Evolutionary conservation across 2,113 vertebrate species (phyloP).

Genomic region (Mormyrus iriodes): DNA sequence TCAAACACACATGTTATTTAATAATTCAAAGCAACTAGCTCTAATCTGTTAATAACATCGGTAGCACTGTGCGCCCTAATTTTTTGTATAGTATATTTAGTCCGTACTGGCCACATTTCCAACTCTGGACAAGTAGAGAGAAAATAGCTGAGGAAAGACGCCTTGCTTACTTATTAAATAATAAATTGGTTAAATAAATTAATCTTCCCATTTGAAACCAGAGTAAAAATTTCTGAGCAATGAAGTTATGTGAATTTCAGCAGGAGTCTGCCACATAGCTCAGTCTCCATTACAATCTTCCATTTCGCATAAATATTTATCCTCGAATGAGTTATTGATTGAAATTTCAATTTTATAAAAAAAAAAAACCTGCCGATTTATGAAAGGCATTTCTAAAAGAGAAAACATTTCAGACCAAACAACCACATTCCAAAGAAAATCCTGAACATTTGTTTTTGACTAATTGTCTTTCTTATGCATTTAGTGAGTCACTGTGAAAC

Average conservation of each 20-base stretch:
- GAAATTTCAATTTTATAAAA: neutral
- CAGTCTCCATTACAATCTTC: constrained; percentile 1
- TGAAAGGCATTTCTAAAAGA: neutral
- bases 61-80: constrained; percentile 34
- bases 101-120: neutral
- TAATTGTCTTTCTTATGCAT: neutral
- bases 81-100: neutral
- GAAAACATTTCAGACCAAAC: neutral
- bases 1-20: constrained; percentile 59
- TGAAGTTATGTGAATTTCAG: neutral
- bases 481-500: neutral
- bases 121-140: neutral
- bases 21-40: constrained; percentile 59
- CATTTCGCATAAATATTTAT: neutral
- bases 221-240: neutral
- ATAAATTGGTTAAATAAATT: neutral
- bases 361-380: neutral
- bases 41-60: constrained; percentile 54
- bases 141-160: neutral
- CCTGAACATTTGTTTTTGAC: neutral
- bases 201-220: neutral
- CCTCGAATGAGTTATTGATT: neutral
- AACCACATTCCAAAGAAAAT: neutral
- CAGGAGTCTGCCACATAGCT: neutral
- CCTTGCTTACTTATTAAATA: neutral